Evolutionary conservation across 2,113 vertebrate genomes (phyloP), one percentile per base, ranked within the genome.

Genomic region (Phrynocephalus versicolor): DNA sequence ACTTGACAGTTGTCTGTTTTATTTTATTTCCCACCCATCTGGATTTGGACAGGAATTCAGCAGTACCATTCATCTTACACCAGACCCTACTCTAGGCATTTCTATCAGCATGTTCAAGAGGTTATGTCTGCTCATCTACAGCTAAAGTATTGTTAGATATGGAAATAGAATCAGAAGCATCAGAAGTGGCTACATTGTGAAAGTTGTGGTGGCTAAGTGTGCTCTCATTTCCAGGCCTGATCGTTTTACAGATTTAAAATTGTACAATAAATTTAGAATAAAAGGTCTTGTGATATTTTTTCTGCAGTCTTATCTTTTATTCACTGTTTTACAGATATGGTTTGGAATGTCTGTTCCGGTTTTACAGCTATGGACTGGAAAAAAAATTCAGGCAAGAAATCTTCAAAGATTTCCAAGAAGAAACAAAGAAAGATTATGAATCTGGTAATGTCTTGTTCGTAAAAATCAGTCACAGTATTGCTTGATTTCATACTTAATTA

Each of bases 351-450:
- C 97, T 99, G 71, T 99, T 99, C 95, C 96, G 98, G 83, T 99
- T 98, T 96, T 99, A 98, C 94, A 99, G 99, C 95, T 99, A 99
- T 84, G 98, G 99, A 89, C 93, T 99, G 91, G 99, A 99, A 94
- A 98, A 97, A 94, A 97, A 98, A 91, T 99, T 99, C 96, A 96
- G 98, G 92, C 92, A 94, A 88, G 98, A 99, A 85, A 97, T 99
- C 93, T 99, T 98, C 79, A 96, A 97, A 94, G 98, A 99, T 95
- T 99, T 99, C 88, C 98, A 99, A 88, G 97, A 98, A 90, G 99
- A 99, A 95, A 99, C 98, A 15, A 96, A 98, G 84, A 96, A 89
- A 89, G 99, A 99, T 95, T 99, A 97, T 58, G 98, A 99, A 97
- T 98, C 96, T 95, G 98, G 99, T 99, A 97, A 97, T 60, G 91